These are phyloP conservation scores for Caenorhabditis briggsae DNA, from an alignment of 1,140 invertebrate genomes.

Conservation along the genomic window DNA sequence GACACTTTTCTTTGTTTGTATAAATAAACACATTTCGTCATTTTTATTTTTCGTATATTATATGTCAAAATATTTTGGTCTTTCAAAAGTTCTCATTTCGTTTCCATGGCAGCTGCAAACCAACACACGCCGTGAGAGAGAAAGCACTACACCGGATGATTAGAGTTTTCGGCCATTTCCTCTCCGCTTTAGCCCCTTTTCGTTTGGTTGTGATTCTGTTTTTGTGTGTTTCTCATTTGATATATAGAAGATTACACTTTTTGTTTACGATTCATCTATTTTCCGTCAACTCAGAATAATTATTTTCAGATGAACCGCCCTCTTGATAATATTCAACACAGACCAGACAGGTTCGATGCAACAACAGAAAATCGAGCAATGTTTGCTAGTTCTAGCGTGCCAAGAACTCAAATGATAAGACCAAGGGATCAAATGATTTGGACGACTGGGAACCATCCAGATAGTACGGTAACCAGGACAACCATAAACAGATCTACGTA, in stretches of 20 bases:
- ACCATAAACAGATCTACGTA: neutral
- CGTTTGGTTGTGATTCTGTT: slow-evolving; percentile 1
- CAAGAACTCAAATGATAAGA: neutral
- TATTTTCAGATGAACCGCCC: slow-evolving; percentile 21
- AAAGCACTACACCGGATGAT: slow-evolving; percentile 39
- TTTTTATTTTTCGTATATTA: neutral
- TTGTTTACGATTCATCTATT: neutral
- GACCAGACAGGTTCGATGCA: slow-evolving; percentile 41
- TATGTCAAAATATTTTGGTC: slow-evolving; percentile 31
- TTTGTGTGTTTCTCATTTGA: neutral
- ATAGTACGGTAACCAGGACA: neutral
- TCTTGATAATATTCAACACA: slow-evolving; percentile 40
- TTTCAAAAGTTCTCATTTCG: neutral
- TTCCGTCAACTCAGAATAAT: no score
- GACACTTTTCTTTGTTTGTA: no score
- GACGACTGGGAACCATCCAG: neutral
- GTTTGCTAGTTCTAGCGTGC: neutral
- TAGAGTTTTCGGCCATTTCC: slow-evolving; percentile 6
- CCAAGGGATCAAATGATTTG: slow-evolving; percentile 24
- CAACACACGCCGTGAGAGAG: neutral
- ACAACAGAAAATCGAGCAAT: slow-evolving; percentile 5
- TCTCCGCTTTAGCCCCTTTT: neutral
- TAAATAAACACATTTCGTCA: slow-evolving; percentile 42
- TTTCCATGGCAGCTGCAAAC: slow-evolving; percentile 20
- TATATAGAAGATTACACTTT: neutral